phyloP scores from a whole-genome alignment of 2,113 vertebrate genomes.

The Osmerus eperlanus region DNA sequence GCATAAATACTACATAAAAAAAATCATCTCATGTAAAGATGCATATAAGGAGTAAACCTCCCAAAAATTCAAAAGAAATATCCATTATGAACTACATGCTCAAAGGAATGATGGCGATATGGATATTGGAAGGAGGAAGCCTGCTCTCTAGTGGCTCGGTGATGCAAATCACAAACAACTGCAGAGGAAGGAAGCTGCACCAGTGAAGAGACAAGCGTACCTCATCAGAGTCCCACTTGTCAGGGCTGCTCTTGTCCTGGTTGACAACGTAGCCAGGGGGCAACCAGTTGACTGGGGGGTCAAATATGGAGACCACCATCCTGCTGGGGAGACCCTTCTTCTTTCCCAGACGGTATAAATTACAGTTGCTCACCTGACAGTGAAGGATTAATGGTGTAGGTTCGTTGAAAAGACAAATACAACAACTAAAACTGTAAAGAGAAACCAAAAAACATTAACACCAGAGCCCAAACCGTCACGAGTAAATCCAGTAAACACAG shows the following conservation, averaged over 20 bases:
- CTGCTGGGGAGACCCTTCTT: constrained; percentile 97
- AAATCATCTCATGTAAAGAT: too few relatives aligned
- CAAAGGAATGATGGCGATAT: background rate
- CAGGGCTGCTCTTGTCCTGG: constrained; percentile 89
- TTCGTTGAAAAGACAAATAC: too few relatives aligned
- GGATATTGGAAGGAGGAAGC: constrained; percentile 25
- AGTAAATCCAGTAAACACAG: background rate
- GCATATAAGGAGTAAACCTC: too few relatives aligned
- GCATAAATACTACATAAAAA: too few relatives aligned
- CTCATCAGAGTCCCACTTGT: constrained; percentile 90
- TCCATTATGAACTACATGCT: background rate
- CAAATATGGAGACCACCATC: constrained; percentile 99
- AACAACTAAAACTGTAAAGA: too few relatives aligned
- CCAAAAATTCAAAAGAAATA: too few relatives aligned
- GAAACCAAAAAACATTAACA: too few relatives aligned
- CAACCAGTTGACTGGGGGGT: constrained; percentile 98
- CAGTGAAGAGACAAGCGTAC: constrained; percentile 67
- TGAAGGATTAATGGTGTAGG: background rate
- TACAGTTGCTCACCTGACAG: constrained; percentile 94
- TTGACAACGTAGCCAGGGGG: constrained; percentile 95
- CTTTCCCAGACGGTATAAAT: constrained; percentile 96
- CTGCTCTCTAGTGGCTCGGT: constrained; percentile 52
- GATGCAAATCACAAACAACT: background rate
- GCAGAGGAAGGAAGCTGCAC: constrained; percentile 23
- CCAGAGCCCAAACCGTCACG: too few relatives aligned